These are phyloP conservation scores for Pseudoips prasinana DNA, from an alignment of 2,888 invertebrate genomes.

Conservation along the genomic window DNA sequence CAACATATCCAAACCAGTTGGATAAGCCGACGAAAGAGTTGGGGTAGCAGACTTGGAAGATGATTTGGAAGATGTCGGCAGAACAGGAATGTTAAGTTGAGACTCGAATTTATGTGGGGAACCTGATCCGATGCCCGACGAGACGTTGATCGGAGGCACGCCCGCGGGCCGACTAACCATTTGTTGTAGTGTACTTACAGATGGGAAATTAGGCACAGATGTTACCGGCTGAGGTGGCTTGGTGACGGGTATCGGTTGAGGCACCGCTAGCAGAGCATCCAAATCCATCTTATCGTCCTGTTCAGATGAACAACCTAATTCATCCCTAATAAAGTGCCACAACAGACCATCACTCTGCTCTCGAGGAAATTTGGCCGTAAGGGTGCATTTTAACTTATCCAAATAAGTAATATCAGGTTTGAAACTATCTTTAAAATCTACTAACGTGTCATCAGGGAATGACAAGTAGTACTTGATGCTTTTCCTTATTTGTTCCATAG, in stretches of 20 bases:
- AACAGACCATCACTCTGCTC: constrained; percentile 89
- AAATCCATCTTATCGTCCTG: constrained; percentile 86
- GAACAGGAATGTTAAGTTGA: constrained; percentile 82
- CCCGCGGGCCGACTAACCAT: constrained; percentile 78
- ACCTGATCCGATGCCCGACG: constrained; percentile 67
- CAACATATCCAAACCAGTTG: constrained; percentile 74
- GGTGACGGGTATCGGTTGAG: constrained; percentile 74
- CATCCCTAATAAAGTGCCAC: constrained; percentile 90
- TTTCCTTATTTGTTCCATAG: constrained; percentile 92
- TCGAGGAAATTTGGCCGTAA: constrained; percentile 91
- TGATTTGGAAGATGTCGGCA: constrained; percentile 82
- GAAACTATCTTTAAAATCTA: constrained; percentile 83
- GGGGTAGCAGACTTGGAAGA: constrained; percentile 80
- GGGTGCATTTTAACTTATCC: constrained; percentile 91
- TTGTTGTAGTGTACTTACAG: constrained; percentile 74
- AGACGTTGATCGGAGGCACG: constrained; percentile 74
- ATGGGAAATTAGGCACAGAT: constrained; percentile 70
- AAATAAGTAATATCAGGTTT: constrained; percentile 88
- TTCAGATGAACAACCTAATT: constrained; percentile 85
- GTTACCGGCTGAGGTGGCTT: constrained; percentile 60
- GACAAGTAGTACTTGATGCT: constrained; percentile 92
- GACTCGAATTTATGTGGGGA: constrained; percentile 81
- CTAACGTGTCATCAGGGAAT: constrained; percentile 64
- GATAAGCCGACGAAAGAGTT: constrained; percentile 74
- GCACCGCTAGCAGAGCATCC: constrained; percentile 81